Conservation (phyloP, 1,140 invertebrate genomes). For the Bombus soroeensis region DNA sequence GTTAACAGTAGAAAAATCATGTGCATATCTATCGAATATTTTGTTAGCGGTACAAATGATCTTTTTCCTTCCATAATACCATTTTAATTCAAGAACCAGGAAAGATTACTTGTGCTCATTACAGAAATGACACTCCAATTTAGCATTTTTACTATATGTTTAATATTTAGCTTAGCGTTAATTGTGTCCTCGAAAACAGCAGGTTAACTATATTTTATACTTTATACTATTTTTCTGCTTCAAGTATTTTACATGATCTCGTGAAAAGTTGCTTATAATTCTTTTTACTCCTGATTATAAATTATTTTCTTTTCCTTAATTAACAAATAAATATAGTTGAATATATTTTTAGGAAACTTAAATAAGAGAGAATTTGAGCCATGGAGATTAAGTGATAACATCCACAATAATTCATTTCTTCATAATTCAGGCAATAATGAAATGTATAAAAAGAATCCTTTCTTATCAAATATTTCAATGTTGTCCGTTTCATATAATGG, state of each 20-base stretch:
- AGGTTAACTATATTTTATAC: constrained; percentile 24
- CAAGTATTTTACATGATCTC: not conserved
- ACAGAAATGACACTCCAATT: constrained; percentile 4
- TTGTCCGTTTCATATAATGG: not conserved
- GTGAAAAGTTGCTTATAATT: not conserved
- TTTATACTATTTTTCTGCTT: not conserved
- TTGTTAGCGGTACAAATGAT: not conserved
- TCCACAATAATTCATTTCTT: constrained; percentile 20
- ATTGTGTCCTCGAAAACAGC: not conserved
- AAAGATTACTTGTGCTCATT: not conserved
- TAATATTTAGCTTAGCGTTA: not conserved
- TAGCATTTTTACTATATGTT: not conserved
- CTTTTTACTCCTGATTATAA: not conserved
- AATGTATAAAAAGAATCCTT: not conserved
- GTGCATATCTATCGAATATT: not conserved
- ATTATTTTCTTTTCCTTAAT: not conserved
- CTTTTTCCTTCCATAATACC: not conserved
- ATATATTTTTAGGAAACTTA: constrained; percentile 18
- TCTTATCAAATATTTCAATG: not conserved
- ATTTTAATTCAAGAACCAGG: not conserved
- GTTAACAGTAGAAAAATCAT: not conserved
- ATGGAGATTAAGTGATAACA: not conserved
- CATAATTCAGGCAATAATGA: not conserved
- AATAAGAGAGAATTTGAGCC: constrained; percentile 3
- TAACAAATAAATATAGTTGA: not conserved